Evolutionary conservation across 2,888 invertebrate species (phyloP), one percentile per base, ranked within the genome.

Genomic region (Dexiosoma caninum): DNA sequence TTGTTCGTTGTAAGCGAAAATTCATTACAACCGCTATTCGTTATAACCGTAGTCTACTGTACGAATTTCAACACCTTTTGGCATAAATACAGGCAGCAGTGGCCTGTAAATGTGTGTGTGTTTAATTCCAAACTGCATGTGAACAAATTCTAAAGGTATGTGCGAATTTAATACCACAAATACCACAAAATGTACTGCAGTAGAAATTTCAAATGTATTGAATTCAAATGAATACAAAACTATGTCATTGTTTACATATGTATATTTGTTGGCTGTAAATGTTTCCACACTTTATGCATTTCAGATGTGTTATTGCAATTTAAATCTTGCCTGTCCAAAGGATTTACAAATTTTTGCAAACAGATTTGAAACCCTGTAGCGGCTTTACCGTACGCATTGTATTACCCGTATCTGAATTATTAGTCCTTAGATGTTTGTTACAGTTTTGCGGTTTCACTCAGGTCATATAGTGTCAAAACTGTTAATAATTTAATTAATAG

Each of bases 141-240:
- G 2, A 16, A n/a, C n/a, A 10, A 60, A 44, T 12, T n/a, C n/a
- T 66, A 2, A 21, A 35, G n/a, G 49, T 53, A 49, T 69, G 55
- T 37, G 51, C 16, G 55, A 42, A 57, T 49, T 71, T 78, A 57
- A 71, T 71, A 42, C 64, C 71, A 51, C 77, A 71, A 78, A 71
- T 64, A 66, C 77, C 77, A 64, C 74, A 67, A 69, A 66, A 21
- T 62, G 69, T 51, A 44, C 72, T 77, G 72, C 77, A 72, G 69
- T 72, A 77, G 21, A 55, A 59, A 55, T 69, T 51, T 51, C 30
- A 60, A 66, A 46, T 64, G 35, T 69, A 23, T 72, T 37, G 46
- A 35, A 44, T 62, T n/a, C n/a, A n/a, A 46, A 19, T 70, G 27
- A 40, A 14, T 44, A 19, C 40, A 16, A 44, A 55, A 51, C 27